Evolutionary conservation across 2,113 vertebrate species (phyloP), one percentile per base, ranked within the genome.

Genomic region (Leptosomus discolor): DNA sequence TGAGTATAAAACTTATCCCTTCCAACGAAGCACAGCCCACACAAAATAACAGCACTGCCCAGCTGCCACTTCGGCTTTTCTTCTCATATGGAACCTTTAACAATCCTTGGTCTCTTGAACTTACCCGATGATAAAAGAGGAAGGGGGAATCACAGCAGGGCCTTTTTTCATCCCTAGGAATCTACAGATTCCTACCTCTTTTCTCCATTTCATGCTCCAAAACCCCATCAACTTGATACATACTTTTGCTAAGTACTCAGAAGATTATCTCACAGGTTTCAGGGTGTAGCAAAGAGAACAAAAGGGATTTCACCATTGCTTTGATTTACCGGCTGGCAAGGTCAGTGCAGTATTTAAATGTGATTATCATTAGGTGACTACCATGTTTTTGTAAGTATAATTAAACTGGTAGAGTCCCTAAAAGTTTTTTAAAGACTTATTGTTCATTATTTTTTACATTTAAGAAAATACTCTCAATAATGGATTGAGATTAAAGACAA

Each of bases 231-330:
- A 30, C 45, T 50, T 54, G 15, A 56, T 34, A 41, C 32, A 64
- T 73, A 88, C 54, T 85, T 92, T 45, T 64, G n/a, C 48, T 67
- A 86, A 73, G 46, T 22, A 63, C 56, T 69, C 64, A 75, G 46
- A 80, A 88, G 64, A 80, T 85, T 85, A 91, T 91, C 96, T 93
- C 67, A 79, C 60, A 80, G 65, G 48, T 95, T 95, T 85, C 86
- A 79, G 84, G 80, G 92, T 81, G 73, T 68, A 94, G 61, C 85
- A 94, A 86, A 84, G 45, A 78, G 64, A 84, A 94, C 77, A 89
- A 92, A 90, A 89, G 61, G 36, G 57, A 94, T 94, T 95, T 92
- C 6, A 0, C 45, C 74, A 89, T 20, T 92, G 77, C 73, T 94
- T 80, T 94, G 69, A 88, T 94, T 90, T 84, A 84, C 54, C 75